Evolutionary conservation across 2,888 invertebrate species (phyloP).

Genomic region (Cheilosia urbana): DNA sequence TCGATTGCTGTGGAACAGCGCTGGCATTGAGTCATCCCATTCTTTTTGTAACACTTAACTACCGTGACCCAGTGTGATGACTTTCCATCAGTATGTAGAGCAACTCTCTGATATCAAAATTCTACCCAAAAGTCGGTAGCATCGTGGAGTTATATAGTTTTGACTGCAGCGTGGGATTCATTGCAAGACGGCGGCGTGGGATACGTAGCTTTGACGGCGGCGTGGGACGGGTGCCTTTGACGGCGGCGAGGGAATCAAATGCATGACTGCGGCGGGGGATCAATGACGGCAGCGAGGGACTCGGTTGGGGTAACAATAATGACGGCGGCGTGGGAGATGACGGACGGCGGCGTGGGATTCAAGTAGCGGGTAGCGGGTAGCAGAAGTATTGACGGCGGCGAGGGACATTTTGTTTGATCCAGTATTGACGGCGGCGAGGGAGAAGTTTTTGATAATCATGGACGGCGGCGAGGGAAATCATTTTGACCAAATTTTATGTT

Average conservation of each 20-base stretch:
- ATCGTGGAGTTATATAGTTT: conserved; percentile 8
- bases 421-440: conserved; percentile 28
- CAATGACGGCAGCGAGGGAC: too few species aligned
- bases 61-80: background rate
- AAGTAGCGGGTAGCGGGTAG: background rate
- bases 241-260: conserved; percentile 2
- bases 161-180: conserved; percentile 53
- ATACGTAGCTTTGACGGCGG: conserved; percentile 40
- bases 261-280: conserved; percentile 55
- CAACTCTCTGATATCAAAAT: background rate
- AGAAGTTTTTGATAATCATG: background rate
- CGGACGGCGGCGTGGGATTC: conserved; percentile 53
- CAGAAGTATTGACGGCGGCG: conserved; percentile 40
- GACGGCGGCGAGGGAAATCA: conserved; percentile 15
- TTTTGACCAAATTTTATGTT: background rate
- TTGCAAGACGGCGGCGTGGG: conserved; percentile 46
- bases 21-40: conserved; percentile 18
- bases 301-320: background rate
- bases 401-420: conserved; percentile 5
- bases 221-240: conserved; percentile 39
- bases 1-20: conserved; percentile 38
- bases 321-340: conserved; percentile 55
- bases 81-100: conserved; percentile 23
- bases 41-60: conserved; percentile 10
- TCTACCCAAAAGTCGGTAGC: background rate